A percentile compares a stretch with the other conserved stretches of the same genome.
Conservation (phyloP, 2,113 vertebrate genomes). For the Calonectris borealis region DNA sequence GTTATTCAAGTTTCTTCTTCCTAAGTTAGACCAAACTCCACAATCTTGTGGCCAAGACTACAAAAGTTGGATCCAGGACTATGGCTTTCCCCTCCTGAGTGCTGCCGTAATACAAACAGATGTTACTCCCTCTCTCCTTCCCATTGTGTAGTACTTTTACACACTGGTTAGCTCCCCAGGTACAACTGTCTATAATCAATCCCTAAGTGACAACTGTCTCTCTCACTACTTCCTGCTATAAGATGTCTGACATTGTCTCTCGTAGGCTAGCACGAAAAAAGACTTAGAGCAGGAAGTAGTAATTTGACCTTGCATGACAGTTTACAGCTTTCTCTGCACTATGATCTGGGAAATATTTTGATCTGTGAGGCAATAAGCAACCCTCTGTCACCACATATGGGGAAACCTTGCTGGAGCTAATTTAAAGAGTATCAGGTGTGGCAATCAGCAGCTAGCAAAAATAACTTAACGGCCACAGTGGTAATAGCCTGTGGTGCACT, state of each 20-base stretch:
- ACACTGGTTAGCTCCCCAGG: not conserved
- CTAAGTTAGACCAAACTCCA: not conserved
- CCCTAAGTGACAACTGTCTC: not conserved
- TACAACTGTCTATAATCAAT: not conserved
- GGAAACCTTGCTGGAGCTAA: conserved; percentile 24
- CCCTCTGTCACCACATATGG: not conserved
- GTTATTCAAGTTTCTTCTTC: not conserved
- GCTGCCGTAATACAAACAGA: not conserved
- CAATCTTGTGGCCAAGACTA: not conserved
- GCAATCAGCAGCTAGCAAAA: conserved; percentile 20
- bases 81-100: not conserved
- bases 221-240: not conserved
- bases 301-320: not conserved
- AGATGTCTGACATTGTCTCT: not conserved
- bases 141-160: not conserved
- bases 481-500: not conserved
- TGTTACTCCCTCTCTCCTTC: not conserved
- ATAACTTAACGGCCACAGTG: not conserved
- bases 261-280: not conserved
- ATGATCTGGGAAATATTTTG: not conserved
- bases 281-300: not conserved
- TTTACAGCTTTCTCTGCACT: not conserved
- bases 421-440: conserved; percentile 38
- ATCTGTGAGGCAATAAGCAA: conserved; percentile 1
- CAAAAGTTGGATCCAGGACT: not conserved